Conservation (phyloP, 2,797 vertebrate species). For the Enteromius paludinosus region DNA sequence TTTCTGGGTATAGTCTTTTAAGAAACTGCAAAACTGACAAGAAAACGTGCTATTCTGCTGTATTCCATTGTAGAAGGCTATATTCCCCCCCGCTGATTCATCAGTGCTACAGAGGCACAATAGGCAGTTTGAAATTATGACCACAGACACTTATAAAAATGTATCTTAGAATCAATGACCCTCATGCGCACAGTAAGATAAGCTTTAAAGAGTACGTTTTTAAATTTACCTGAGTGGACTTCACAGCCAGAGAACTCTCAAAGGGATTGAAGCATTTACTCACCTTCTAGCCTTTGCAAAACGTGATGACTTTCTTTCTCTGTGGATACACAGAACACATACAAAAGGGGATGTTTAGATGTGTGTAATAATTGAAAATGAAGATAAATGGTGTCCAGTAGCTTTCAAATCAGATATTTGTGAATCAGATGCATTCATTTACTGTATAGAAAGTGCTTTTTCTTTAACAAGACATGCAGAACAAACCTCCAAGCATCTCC, state of each 20-base stretch:
- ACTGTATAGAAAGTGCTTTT: background rate
- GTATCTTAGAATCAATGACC: slow-evolving; percentile 1
- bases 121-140: slow-evolving; percentile 57
- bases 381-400: background rate
- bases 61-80: slow-evolving; percentile 56
- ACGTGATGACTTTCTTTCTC: background rate
- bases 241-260: background rate
- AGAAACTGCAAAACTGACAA: slow-evolving; percentile 53
- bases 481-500: background rate
- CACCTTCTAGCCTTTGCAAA: background rate
- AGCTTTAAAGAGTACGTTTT: background rate
- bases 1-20: slow-evolving; percentile 42
- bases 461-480: background rate
- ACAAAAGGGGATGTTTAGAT: background rate
- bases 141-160: slow-evolving; percentile 39
- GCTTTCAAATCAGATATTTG: background rate
- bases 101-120: background rate
- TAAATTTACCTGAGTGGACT: slow-evolving; percentile 1
- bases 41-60: slow-evolving; percentile 51
- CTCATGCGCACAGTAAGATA: background rate
- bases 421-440: background rate
- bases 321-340: background rate
- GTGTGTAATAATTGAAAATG: background rate
- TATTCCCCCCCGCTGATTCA: slow-evolving; percentile 56
- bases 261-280: background rate